Evolutionary conservation across 2,113 vertebrate species (phyloP).

Genomic region (Kryptolebias marmoratus): DNA sequence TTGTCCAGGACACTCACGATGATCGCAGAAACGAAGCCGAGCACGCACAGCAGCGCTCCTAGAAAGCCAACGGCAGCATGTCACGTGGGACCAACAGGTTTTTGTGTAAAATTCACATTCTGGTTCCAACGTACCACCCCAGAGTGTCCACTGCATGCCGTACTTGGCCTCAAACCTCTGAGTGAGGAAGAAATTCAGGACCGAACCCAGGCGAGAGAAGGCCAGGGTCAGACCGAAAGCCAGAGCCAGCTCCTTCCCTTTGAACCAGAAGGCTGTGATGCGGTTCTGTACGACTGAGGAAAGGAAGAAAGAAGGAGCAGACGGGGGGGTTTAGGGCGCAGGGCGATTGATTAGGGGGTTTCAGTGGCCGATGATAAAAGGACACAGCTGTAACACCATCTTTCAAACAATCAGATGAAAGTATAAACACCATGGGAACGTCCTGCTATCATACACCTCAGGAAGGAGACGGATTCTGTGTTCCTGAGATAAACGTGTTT

Average conservation of each 20-base stretch:
- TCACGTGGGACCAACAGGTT: background rate
- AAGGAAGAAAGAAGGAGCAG: background rate
- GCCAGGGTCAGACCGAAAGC: slow-evolving; percentile 84
- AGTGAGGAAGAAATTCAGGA: slow-evolving; percentile 87
- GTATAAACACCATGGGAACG: too few species aligned
- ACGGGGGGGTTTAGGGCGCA: background rate
- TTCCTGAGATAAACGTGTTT: too few species aligned
- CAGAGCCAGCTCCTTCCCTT: slow-evolving; percentile 85
- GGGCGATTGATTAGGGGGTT: too few species aligned
- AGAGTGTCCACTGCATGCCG: slow-evolving; percentile 86
- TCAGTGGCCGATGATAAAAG: too few species aligned
- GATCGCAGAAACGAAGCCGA: slow-evolving; percentile 82
- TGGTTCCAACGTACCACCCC: slow-evolving; percentile 75
- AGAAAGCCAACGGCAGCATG: background rate
- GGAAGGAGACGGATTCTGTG: too few species aligned
- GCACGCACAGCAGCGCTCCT: slow-evolving; percentile 82
- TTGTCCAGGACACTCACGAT: slow-evolving; percentile 81
- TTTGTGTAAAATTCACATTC: background rate
- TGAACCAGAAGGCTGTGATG: slow-evolving; percentile 87
- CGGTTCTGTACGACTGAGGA: slow-evolving; percentile 84
- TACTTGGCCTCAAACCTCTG: slow-evolving; percentile 80
- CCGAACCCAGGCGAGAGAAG: slow-evolving; percentile 84
- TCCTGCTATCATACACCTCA: too few species aligned
- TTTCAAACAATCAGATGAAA: too few species aligned
- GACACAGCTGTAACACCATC: too few species aligned